phyloP scores from a whole-genome alignment of 2,113 vertebrate species.

The Pycnonotus jocosus region DNA sequence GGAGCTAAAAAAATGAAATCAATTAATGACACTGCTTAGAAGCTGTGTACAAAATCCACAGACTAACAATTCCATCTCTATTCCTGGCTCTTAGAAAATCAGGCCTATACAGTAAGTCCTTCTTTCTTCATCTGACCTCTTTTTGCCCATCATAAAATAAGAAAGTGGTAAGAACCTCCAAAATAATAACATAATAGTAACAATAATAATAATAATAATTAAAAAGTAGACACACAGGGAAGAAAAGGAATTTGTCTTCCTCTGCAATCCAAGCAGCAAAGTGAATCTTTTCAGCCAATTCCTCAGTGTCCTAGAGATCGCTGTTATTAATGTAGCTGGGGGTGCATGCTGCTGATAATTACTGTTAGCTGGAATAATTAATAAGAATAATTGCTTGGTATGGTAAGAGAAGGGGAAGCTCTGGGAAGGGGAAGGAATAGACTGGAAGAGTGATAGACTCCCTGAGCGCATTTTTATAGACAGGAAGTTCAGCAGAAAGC shows the following conservation, averaged over 20 bases:
- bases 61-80: background rate
- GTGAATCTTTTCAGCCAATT: slow-evolving; percentile 72
- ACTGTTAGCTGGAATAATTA: slow-evolving; percentile 82
- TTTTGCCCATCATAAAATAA: background rate
- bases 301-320: slow-evolving; percentile 75
- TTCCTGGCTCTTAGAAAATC: background rate
- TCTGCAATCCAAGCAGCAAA: slow-evolving; percentile 54
- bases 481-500: slow-evolving; percentile 74
- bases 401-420: slow-evolving; percentile 74
- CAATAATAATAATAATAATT: background rate
- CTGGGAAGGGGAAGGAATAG: slow-evolving; percentile 74
- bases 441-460: slow-evolving; percentile 70
- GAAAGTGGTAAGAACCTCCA: background rate
- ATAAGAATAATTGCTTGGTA: slow-evolving; percentile 81
- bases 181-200: background rate
- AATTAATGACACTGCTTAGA: background rate
- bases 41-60: background rate
- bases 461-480: slow-evolving; percentile 72
- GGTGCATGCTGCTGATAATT: slow-evolving; percentile 80
- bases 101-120: background rate
- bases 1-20: slow-evolving; percentile 1
- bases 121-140: background rate
- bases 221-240: background rate
- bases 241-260: slow-evolving; percentile 52
- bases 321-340: slow-evolving; percentile 79